phyloP scores from a whole-genome alignment of 2,888 invertebrate species.

The Fabriciana adippe region DNA sequence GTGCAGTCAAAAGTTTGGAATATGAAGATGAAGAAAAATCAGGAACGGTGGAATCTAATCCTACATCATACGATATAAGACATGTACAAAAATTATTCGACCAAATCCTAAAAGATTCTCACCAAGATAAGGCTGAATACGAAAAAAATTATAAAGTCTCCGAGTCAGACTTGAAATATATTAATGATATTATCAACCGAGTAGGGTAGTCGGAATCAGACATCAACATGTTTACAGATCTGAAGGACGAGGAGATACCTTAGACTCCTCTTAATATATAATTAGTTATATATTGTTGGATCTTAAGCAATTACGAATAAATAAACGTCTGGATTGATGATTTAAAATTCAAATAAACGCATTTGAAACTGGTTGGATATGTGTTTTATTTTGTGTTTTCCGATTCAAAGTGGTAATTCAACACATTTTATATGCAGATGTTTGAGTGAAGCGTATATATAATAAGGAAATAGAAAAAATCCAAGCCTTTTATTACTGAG shows the following conservation, averaged over 20 bases:
- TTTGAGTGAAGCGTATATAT: too few relatives aligned
- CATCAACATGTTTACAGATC: slow-evolving; percentile 63
- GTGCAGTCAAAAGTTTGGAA: slow-evolving; percentile 27
- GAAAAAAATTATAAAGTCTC: slow-evolving; percentile 55
- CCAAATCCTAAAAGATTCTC: slow-evolving; percentile 53
- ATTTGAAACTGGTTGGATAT: too few relatives aligned
- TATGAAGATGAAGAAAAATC: slow-evolving; percentile 37
- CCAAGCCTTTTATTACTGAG: too few relatives aligned
- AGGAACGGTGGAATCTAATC: slow-evolving; percentile 44
- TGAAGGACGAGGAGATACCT: slow-evolving; percentile 45
- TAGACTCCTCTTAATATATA: too few relatives aligned
- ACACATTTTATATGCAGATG: too few relatives aligned
- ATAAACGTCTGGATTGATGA: too few relatives aligned
- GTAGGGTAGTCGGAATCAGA: slow-evolving; percentile 45
- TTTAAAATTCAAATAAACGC: too few relatives aligned
- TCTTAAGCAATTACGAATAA: not conserved
- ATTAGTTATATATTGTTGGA: not conserved
- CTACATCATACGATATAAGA: slow-evolving; percentile 55
- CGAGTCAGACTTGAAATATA: slow-evolving; percentile 54
- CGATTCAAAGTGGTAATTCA: too few relatives aligned
- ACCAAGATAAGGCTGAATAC: slow-evolving; percentile 52
- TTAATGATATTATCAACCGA: slow-evolving; percentile 58
- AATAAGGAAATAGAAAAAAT: too few relatives aligned
- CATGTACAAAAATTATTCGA: slow-evolving; percentile 56
- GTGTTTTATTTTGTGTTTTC: too few relatives aligned